These are phyloP conservation scores for Pollimyrus isidori DNA, from an alignment of 2,113 vertebrate genomes.

Conservation along the genomic window DNA sequence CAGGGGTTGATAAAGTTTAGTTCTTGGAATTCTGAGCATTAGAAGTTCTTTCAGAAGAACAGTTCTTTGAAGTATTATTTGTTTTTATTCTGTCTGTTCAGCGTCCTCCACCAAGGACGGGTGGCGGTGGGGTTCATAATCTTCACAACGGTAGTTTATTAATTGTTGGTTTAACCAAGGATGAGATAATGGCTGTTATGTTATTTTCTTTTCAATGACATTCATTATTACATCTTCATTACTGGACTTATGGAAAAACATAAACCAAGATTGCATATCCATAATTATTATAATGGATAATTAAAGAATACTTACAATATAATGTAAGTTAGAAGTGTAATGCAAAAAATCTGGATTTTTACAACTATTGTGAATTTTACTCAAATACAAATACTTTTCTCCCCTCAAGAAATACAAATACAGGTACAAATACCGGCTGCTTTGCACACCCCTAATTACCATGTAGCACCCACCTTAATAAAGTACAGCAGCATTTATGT, in stretches of 20 bases:
- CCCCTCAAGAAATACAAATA: too few relatives aligned
- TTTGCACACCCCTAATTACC: too few relatives aligned
- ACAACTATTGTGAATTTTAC: too few relatives aligned
- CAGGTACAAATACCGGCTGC: too few relatives aligned
- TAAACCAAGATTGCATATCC: neutral
- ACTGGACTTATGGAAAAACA: too few relatives aligned
- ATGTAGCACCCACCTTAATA: neutral
- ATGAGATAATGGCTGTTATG: too few relatives aligned
- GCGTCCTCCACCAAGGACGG: neutral
- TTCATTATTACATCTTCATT: too few relatives aligned
- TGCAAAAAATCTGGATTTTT: neutral
- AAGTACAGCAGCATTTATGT: neutral
- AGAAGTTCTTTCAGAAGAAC: neutral
- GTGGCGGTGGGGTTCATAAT: neutral
- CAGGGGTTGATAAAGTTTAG: neutral
- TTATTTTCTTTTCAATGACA: too few relatives aligned
- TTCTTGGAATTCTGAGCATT: neutral
- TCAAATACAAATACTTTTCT: too few relatives aligned
- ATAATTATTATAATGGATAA: neutral
- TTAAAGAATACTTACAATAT: neutral
- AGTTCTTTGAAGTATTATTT: neutral
- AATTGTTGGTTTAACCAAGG: too few relatives aligned
- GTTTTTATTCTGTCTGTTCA: neutral
- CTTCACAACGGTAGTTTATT: too few relatives aligned
- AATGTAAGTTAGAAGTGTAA: neutral